Conservation (phyloP, 2,797 vertebrate genomes). For the Leptoclinus maculatus region DNA sequence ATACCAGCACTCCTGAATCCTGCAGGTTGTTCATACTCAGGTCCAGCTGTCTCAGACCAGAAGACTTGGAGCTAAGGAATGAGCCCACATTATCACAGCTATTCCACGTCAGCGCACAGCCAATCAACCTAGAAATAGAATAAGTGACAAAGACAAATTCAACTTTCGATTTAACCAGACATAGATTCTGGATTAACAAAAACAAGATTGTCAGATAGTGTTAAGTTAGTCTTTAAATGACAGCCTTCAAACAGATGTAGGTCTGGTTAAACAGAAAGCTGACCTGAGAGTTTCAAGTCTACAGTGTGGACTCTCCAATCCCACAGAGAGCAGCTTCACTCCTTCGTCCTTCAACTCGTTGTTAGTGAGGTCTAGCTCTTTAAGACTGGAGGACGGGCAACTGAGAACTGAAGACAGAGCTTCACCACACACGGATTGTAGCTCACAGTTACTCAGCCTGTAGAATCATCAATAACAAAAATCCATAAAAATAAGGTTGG, state of each 20-base stretch:
- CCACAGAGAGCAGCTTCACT: not conserved
- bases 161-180: no score
- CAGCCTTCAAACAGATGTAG: not conserved
- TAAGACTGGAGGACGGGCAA: not conserved
- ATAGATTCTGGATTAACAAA: not conserved
- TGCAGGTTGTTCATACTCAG: conserved; percentile 19
- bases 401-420: conserved; percentile 8
- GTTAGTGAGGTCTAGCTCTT: not conserved
- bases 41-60: conserved; percentile 25
- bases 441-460: not conserved
- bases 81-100: conserved; percentile 15
- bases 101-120: not conserved
- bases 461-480: not conserved
- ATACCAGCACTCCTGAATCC: conserved; percentile 24
- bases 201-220: not conserved
- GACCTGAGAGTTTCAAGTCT: conserved; percentile 15
- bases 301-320: conserved; percentile 2
- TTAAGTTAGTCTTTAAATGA: not conserved
- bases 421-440: accelerated
- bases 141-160: not conserved
- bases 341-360: accelerated
- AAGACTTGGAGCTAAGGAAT: not conserved
- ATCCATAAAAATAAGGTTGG: not conserved
- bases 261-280: not conserved
- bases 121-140: conserved; percentile 2